Evolutionary conservation across 1,140 invertebrate species (phyloP), one percentile per base, ranked within the genome.

Genomic region (Zelostemma sp.): DNA sequence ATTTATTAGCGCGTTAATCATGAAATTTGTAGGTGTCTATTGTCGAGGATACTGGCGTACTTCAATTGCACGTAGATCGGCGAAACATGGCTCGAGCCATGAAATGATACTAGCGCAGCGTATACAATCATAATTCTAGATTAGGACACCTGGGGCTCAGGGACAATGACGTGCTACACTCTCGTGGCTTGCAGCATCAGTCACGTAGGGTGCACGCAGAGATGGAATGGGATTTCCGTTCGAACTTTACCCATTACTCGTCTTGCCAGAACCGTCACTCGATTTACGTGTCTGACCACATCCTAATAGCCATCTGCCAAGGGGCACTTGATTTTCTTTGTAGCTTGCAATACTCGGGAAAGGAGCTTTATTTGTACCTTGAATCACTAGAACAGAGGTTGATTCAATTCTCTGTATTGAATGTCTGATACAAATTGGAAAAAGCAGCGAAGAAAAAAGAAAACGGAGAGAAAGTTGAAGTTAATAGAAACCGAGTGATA

Each of bases 51-150:
- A 54, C 47, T 64, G 59, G 57, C 21, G 61, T 46, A 61, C 58
- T 70, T 61, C 57, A 66, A 62, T 70, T 70, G 63, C 61, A 64
- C 48, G 67, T 55, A 56, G 67, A 50, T 60, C 51, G 18, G 35
- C 45, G 38, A 69, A 69, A 69, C 60, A 56, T 57, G 60, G 58
- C 60, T 50, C 61, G 43, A 43, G 57, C 55, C 61, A 48, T 43
- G 57, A 16, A 64, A 70, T 70, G 67, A 70, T 70, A 70, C 61
- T 70, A 45, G 38, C 51, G 61, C 50, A 56, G 40, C 68, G 68
- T 70, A 65, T 58, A 70, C 68, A 70, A 70, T 70, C 68, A 70
- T 70, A 70, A 70, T 70, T 70, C 68, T 70, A 65, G 68, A 70
- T 70, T 70, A 70, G 68, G 60, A 61, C 68, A 70, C 68, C 68